Evolutionary conservation across 2,113 vertebrate genomes (phyloP), one percentile per base, ranked within the genome.

Genomic region (Podilymbus podiceps): DNA sequence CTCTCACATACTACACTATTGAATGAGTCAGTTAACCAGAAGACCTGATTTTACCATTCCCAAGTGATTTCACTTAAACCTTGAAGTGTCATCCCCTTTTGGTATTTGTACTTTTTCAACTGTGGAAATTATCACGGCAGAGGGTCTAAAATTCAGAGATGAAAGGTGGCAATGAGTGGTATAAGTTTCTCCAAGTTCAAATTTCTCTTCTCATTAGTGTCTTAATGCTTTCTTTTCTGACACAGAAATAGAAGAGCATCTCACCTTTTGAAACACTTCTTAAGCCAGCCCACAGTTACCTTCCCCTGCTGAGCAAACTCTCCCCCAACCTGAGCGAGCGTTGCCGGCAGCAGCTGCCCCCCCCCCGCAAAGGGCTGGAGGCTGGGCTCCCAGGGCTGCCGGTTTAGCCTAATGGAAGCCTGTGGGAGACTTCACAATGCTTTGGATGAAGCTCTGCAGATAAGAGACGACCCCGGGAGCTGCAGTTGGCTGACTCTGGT

Each of bases 341-440:
- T 44, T 92, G 68, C 63, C 60, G 92, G 92, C 85, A 89, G 91
- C 75, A 72, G 87, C 63, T 89, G n/a, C n/a, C 49, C 52, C 75
- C 49, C 53, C 2, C 1, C 60, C 24, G 25, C 79, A 16, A 82
- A 85, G 67, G 83, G 53, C 74, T 53, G 72, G 49, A 66, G 76
- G 66, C 35, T 44, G 55, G 9, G 86, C 71, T 83, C 35, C 47
- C 49, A 77, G 68, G 44, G 49, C 76, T 92, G 69, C 93, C 90
- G 90, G 20, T 35, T 50, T 20, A 27, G 63, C 5, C 0, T 18
- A 60, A 79, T 31, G 63, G 63, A 69, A 94, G 66, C 72, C 90
- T 44, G 92, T 44, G 73, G 89, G 95, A 95, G 77, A 60, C 42
- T 68, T 89, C 66, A 40, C 74, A 66, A n/a, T 28, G 5, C 42